These are phyloP conservation scores for Zingel zingel DNA, from an alignment of 2,113 vertebrate species.

Conservation along the genomic window DNA sequence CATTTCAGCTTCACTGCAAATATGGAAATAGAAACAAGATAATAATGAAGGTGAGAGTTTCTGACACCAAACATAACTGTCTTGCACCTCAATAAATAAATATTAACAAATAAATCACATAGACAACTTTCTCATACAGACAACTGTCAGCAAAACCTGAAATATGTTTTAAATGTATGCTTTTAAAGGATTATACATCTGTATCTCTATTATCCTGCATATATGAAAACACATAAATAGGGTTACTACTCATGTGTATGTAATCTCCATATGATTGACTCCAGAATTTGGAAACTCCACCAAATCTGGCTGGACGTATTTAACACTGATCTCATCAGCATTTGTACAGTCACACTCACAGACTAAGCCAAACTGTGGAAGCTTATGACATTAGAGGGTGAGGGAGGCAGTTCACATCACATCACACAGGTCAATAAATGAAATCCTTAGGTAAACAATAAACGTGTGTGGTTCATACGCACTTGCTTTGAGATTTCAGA, in stretches of 20 bases:
- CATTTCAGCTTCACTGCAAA: constrained; percentile 67
- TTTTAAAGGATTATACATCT: constrained; percentile 51
- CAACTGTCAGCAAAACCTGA: constrained; percentile 35
- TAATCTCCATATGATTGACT: constrained; percentile 23
- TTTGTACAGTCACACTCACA: constrained; percentile 31
- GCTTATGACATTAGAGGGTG: constrained; percentile 37
- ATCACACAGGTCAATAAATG: constrained; percentile 21
- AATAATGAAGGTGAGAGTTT: constrained; percentile 61
- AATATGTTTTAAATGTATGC: constrained; percentile 30
- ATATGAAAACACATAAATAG: constrained; percentile 52
- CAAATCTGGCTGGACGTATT: constrained; percentile 24
- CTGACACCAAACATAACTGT: constrained; percentile 84
- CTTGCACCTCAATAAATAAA: constrained; percentile 81
- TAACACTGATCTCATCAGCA: constrained; percentile 43
- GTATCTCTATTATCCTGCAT: constrained; percentile 43
- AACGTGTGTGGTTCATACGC: constrained; percentile 23
- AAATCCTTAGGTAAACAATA: constrained; percentile 39
- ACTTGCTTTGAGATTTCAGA: constrained; percentile 25
- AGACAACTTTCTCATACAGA: constrained; percentile 45
- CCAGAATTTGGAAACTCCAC: constrained; percentile 24
- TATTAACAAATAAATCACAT: constrained; percentile 29
- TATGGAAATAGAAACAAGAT: constrained; percentile 69
- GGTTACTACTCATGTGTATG: constrained; percentile 30
- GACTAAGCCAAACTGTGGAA: constrained; percentile 40
- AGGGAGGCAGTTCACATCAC: constrained; percentile 43